Conservation (phyloP, 2,888 invertebrate genomes). For the Eupithecia tripunctaria region DNA sequence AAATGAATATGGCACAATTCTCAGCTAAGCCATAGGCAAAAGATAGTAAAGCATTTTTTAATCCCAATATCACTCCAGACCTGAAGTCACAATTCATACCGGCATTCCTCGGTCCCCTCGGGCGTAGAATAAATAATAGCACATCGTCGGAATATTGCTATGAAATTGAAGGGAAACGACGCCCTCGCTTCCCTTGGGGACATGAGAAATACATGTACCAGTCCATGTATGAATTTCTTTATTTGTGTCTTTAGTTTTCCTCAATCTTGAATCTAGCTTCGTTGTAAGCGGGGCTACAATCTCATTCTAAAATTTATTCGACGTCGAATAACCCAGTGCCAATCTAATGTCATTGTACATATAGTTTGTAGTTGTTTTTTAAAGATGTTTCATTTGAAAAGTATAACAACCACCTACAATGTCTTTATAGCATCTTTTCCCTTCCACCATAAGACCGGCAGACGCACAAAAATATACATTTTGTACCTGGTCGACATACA, state of each 20-base stretch:
- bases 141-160: constrained; percentile 59
- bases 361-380: neutral
- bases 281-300: neutral
- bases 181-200: constrained; percentile 48
- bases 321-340: neutral
- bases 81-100: constrained; percentile 43
- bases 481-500: no score
- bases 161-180: constrained; percentile 64
- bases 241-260: constrained; percentile 17
- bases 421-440: no score
- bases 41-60: constrained; percentile 10
- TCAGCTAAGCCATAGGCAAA: neutral
- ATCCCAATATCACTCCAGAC: constrained; percentile 22
- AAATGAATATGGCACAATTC: neutral
- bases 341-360: neutral
- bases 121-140: constrained; percentile 33
- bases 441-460: no score
- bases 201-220: constrained; percentile 46
- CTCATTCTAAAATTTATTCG: neutral
- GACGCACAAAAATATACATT: no score
- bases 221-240: constrained; percentile 49
- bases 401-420: neutral
- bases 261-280: constrained; percentile 9
- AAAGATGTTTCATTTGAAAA: neutral
- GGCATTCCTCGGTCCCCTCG: constrained; percentile 32